phyloP scores from a whole-genome alignment of 2,113 vertebrate species.

The rabbit (Oryctolagus cuniculus) region DNA sequence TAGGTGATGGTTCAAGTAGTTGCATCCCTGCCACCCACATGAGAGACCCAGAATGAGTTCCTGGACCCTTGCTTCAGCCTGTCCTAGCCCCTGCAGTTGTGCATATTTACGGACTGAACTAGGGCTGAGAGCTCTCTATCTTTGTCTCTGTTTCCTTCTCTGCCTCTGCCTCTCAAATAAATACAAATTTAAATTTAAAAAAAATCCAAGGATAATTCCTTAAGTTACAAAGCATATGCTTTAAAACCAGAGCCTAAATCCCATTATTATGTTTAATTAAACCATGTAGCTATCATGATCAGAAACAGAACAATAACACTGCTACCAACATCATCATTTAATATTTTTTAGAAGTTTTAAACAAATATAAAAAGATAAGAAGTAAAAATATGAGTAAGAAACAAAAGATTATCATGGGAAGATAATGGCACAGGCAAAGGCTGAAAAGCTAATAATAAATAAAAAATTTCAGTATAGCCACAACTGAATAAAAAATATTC shows the following conservation, averaged over 20 bases:
- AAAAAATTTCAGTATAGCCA: conserved; percentile 7
- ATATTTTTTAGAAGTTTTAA: conserved; percentile 44
- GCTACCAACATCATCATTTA: conserved; percentile 30
- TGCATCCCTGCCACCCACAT: too few relatives aligned
- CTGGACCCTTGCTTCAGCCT: too few relatives aligned
- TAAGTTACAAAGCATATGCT: background rate
- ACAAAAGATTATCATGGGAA: background rate
- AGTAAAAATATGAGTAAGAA: conserved; percentile 54
- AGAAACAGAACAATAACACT: conserved; percentile 27
- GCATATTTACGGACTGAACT: too few relatives aligned
- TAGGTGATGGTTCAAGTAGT: too few relatives aligned
- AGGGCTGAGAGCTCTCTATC: too few relatives aligned
- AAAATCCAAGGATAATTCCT: too few relatives aligned
- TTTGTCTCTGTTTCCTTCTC: too few relatives aligned
- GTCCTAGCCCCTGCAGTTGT: too few relatives aligned
- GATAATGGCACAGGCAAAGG: conserved; percentile 3
- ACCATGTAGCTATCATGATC: background rate
- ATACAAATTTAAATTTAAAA: too few relatives aligned
- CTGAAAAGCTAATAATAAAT: conserved; percentile 36
- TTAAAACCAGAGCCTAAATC: conserved; percentile 43
- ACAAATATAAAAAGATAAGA: conserved; percentile 46
- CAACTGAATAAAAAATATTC: conserved; percentile 38
- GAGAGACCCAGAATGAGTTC: too few relatives aligned
- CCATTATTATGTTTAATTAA: conserved; percentile 48
- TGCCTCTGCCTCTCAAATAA: too few relatives aligned